Conservation (phyloP, 1,140 invertebrate species). For the Platyscapa corneri region DNA sequence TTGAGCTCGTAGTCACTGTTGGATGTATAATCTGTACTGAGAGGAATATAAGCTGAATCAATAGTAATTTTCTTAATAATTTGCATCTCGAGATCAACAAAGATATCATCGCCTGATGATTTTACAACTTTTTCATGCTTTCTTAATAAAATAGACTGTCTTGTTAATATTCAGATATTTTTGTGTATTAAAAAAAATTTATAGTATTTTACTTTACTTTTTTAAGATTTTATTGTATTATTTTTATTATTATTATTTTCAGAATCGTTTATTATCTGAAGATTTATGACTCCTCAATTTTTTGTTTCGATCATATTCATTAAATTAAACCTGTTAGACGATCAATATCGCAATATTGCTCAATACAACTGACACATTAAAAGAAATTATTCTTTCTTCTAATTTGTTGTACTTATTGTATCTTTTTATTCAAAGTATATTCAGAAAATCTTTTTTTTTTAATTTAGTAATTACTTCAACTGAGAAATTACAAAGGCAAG, state of each 20-base stretch:
- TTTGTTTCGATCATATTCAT: neutral
- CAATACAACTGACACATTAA: neutral
- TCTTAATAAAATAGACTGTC: neutral
- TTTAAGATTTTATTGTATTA: neutral
- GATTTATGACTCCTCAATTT: neutral
- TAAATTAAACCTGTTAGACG: slow-evolving; percentile 13
- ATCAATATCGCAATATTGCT: slow-evolving; percentile 7
- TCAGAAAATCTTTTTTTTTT: too few relatives aligned
- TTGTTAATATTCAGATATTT: neutral
- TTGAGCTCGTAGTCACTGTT: neutral
- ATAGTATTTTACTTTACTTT: neutral
- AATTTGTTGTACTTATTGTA: too few relatives aligned
- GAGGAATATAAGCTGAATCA: slow-evolving; percentile 65
- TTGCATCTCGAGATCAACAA: slow-evolving; percentile 72
- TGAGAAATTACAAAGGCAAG: slow-evolving; percentile 32
- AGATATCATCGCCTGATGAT: slow-evolving; percentile 67
- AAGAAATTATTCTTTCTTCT: slow-evolving; percentile 1
- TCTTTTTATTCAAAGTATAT: too few relatives aligned
- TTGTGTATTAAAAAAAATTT: neutral
- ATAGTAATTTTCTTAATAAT: slow-evolving; percentile 62
- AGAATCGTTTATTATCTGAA: neutral
- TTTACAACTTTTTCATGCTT: slow-evolving; percentile 54
- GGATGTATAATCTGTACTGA: slow-evolving; percentile 53
- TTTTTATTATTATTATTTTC: neutral
- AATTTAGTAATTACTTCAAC: slow-evolving; percentile 36